These are phyloP conservation scores for Xiphophorus maculatus DNA, from an alignment of 2,113 vertebrate genomes.

Conservation along the genomic window DNA sequence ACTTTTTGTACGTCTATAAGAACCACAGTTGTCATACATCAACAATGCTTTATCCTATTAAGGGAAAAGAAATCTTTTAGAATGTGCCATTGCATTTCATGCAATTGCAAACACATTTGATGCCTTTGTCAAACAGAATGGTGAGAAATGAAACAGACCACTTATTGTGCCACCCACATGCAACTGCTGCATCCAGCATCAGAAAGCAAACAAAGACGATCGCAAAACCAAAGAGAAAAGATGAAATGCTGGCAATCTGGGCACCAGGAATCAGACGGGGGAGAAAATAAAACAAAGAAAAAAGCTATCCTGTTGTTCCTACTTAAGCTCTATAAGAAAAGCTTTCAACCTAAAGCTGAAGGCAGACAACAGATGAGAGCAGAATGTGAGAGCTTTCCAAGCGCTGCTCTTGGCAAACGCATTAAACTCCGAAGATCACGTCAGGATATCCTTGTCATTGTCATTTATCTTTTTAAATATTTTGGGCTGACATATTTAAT, in stretches of 20 bases:
- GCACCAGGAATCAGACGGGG: slow-evolving; percentile 19
- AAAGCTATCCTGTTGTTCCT: slow-evolving; percentile 19
- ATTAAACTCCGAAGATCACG: not conserved
- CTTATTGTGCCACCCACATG: slow-evolving; percentile 41
- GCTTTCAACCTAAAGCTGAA: not conserved
- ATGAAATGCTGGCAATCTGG: slow-evolving; percentile 32
- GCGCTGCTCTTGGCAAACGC: not conserved
- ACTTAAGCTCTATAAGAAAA: slow-evolving; percentile 11
- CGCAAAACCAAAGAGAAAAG: slow-evolving; percentile 27
- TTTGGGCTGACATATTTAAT: not conserved
- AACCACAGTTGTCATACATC: no score
- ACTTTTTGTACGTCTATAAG: no score
- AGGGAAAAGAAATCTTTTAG: no score
- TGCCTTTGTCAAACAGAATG: no score
- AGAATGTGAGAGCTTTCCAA: not conserved
- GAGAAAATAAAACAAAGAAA: slow-evolving; percentile 15
- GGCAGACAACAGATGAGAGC: not conserved
- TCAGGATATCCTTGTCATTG: not conserved
- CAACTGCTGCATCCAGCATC: slow-evolving; percentile 29
- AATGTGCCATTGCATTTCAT: no score
- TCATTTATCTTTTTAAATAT: not conserved
- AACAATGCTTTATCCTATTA: no score
- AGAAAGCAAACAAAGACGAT: slow-evolving; percentile 37
- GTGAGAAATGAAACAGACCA: no score
- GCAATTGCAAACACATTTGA: no score